Conservation (phyloP, 92 coral and sea anemone genomes). For the Phenganax marumi region DNA sequence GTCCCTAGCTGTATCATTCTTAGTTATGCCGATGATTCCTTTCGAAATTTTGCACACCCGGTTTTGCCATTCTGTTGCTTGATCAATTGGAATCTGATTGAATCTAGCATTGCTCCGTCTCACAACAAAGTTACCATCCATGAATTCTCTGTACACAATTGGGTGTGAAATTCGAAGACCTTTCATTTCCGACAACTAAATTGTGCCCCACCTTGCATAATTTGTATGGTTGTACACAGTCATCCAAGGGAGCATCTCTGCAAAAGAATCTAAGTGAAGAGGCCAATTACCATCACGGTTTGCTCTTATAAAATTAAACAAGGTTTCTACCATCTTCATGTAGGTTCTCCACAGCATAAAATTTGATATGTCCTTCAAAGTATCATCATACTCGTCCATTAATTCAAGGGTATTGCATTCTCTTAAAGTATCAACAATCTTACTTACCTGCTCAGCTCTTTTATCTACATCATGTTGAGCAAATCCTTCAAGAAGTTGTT, state of each 20-base stretch:
- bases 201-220: neutral
- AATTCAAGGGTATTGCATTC: neutral
- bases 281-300: conserved; percentile 2
- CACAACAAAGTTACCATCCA: conserved; percentile 18
- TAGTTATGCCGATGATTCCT: conserved; percentile 7
- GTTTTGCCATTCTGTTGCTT: conserved; percentile 17
- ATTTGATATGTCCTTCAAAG: neutral
- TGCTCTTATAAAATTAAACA: neutral
- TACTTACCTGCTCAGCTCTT: neutral
- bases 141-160: neutral
- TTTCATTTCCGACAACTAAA: conserved; percentile 6
- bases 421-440: too few relatives aligned
- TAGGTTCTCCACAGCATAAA: conserved; percentile 20
- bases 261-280: neutral
- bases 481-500: neutral
- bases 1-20: conserved; percentile 17
- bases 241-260: conserved; percentile 13
- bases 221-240: conserved; percentile 1
- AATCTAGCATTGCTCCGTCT: neutral
- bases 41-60: conserved; percentile 9
- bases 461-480: neutral
- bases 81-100: conserved; percentile 7
- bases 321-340: conserved; percentile 17
- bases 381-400: neutral
- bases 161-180: neutral